Evolutionary conservation across 1,140 invertebrate species (phyloP).

Genomic region (Scaptodrosophila lebanonensis): DNA sequence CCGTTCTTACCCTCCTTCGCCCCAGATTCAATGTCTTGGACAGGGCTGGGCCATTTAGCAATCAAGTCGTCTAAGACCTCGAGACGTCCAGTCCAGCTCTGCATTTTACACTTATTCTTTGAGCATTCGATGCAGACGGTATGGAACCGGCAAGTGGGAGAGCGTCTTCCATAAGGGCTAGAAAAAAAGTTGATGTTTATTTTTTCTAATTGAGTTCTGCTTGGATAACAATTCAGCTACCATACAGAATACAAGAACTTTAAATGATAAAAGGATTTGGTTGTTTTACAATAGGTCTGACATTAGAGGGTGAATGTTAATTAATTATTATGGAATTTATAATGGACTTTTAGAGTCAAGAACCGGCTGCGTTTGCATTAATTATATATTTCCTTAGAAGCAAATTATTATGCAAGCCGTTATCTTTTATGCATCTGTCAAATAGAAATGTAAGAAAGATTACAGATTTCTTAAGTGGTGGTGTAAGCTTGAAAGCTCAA

Average conservation of each 20-base stretch:
- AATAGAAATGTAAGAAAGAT: too few relatives aligned
- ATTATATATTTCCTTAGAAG: background rate
- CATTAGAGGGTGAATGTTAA: too few relatives aligned
- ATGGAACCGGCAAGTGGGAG: constrained; percentile 4
- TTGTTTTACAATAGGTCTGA: too few relatives aligned
- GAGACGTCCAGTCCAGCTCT: constrained; percentile 18
- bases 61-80: too few relatives aligned
- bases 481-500: too few relatives aligned
- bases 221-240: background rate
- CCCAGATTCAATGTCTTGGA: too few relatives aligned
- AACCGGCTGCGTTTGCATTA: constrained; percentile 59
- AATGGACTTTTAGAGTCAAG: constrained; percentile 50
- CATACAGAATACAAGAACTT: constrained; percentile 12
- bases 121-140: background rate
- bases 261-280: constrained; percentile 36
- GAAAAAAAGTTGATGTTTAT: background rate
- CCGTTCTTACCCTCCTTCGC: too few relatives aligned
- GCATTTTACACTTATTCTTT: constrained; percentile 32
- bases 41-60: too few relatives aligned
- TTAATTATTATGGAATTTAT: background rate
- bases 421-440: constrained; percentile 14
- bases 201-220: constrained; percentile 7
- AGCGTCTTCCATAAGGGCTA: too few relatives aligned
- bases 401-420: constrained; percentile 11
- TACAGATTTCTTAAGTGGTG: too few relatives aligned